These are phyloP conservation scores for Saccopteryx bilineata DNA, from an alignment of 2,113 vertebrate genomes.

Conservation along the genomic window DNA sequence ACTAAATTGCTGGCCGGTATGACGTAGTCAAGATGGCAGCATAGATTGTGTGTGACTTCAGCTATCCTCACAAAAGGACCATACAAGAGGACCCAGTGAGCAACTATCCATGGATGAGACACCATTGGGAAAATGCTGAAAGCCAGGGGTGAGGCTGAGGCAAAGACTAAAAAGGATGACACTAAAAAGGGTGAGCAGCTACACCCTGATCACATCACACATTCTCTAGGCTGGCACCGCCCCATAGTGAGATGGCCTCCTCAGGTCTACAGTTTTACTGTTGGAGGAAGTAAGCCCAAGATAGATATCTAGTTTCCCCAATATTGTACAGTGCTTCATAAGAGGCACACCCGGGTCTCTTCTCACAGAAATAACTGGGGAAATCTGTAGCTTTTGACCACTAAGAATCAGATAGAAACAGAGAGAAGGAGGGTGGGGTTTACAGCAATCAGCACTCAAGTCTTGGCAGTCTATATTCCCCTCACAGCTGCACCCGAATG, in stretches of 20 bases:
- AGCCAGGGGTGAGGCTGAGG: neutral
- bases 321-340: neutral
- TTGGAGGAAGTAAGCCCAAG: neutral
- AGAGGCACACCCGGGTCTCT: neutral
- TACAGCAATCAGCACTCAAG: neutral
- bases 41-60: neutral
- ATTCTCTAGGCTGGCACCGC: too few species aligned
- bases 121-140: neutral
- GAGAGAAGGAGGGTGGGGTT: neutral
- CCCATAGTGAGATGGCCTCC: neutral
- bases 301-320: neutral
- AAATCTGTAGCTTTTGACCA: neutral
- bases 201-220: too few species aligned
- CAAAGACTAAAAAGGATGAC: neutral
- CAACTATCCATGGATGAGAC: neutral
- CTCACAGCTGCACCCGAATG: neutral
- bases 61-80: neutral
- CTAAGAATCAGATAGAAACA: neutral
- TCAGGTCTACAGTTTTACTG: neutral
- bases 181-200: neutral
- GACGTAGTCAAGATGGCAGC: neutral
- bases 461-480: neutral
- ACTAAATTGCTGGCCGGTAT: neutral
- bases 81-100: neutral
- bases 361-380: neutral